These are phyloP conservation scores for Eurytoma californica DNA, from an alignment of 2,888 invertebrate species.

Conservation along the genomic window DNA sequence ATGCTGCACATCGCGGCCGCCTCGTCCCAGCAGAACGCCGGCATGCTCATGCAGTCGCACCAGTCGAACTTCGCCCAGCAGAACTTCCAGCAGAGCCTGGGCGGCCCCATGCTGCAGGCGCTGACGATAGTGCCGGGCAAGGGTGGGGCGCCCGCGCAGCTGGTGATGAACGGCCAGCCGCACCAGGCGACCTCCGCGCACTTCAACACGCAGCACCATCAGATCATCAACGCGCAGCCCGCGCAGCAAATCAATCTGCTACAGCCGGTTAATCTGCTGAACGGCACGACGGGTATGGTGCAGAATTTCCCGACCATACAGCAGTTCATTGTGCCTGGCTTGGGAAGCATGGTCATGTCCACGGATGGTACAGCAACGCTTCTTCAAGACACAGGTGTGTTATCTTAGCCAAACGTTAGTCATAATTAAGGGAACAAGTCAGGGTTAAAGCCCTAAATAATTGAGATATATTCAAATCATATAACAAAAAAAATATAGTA, in stretches of 20 bases:
- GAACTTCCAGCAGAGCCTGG: conserved; percentile 84
- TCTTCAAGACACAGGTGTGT: conserved; percentile 79
- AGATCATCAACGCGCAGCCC: conserved; percentile 78
- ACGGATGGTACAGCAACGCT: conserved; percentile 86
- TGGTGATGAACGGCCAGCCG: conserved; percentile 85
- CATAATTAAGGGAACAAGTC: no score
- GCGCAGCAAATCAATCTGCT: conserved; percentile 83
- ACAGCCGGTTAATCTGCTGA: conserved; percentile 89
- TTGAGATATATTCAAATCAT: no score
- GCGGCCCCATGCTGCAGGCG: conserved; percentile 85
- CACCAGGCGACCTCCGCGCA: conserved; percentile 77
- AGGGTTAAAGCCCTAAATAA: no score
- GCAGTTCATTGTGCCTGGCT: conserved; percentile 85
- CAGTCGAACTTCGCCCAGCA: conserved; percentile 81
- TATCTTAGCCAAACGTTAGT: not conserved
- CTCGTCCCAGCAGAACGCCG: conserved; percentile 79
- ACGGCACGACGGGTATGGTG: conserved; percentile 82
- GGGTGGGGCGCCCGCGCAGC: conserved; percentile 83
- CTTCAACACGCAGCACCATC: conserved; percentile 80
- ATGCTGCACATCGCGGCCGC: conserved; percentile 81
- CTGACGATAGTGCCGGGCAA: conserved; percentile 87
- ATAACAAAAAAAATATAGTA: no score
- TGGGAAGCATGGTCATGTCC: conserved; percentile 89
- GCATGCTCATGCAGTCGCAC: conserved; percentile 78
- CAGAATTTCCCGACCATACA: conserved; percentile 88